Base-by-base conservation (phyloP, 2,113 vertebrate species). In the Atlantisia rogersi region DNA sequence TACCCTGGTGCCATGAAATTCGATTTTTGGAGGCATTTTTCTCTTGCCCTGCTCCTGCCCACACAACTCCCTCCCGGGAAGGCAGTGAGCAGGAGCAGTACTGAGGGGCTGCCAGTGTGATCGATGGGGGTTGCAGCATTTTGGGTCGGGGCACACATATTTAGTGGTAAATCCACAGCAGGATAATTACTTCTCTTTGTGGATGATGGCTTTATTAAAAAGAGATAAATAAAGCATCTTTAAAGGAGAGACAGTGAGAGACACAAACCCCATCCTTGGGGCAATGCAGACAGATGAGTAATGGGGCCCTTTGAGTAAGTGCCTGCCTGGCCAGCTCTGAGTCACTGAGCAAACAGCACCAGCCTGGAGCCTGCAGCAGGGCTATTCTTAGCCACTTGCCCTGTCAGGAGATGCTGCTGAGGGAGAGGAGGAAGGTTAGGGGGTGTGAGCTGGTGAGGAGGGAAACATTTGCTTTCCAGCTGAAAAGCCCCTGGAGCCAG, bases 261-360 rank as follows among this genome's bases (percentile, higher is more conserved):
- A 86, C 77, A 64, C 73, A 88, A 86, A 70, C 83, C 64, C 79
- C 92, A 95, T 95, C 78, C 94, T 91, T 75, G 91, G 93, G 96
- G 90, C 88, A 81, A 32, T 10, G 75, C 71, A 96, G 94, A 97
- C 60, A 7, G 88, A 94, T 97, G 96, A 97, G 96, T 96, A 97
- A 97, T 95, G 88, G 94, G 76, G 62, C 71, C 71, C 78, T 96
- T 90, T 94, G 75, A 95, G 81, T 94, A 95, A 95, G 77, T 88
- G 90, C 86, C 78, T 94, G 91, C 83, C 86, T 11, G 53, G 86
- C 93, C 95, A 97, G 92, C 86, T 95, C 92, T 96, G 97, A 97
- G 86, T 97, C 97, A 97, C 90, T 94, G 77, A 94, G 75, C 92
- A 96, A 96, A 95, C 95, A 95, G 83, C 88, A 86, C 67, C 91